Evolutionary conservation across 2,113 vertebrate genomes (phyloP).

Genomic region (Sebastes schlegelii): DNA sequence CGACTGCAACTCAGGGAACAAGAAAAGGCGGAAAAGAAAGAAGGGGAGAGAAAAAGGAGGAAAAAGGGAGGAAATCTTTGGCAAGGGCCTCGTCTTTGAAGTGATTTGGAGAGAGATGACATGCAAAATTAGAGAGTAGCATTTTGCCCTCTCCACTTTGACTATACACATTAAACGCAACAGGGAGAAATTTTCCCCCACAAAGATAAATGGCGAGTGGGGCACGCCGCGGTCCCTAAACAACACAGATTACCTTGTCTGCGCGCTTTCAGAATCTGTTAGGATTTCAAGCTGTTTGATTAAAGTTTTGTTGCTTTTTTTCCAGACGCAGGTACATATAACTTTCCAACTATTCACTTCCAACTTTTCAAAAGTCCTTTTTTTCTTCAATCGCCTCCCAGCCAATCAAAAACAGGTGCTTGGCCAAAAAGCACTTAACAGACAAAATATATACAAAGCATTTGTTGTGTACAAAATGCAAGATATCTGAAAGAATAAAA

Average conservation of each 20-base stretch:
- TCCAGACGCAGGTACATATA: constrained; percentile 63
- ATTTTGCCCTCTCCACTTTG: constrained; percentile 83
- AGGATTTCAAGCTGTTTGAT: constrained; percentile 71
- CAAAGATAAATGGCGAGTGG: constrained; percentile 69
- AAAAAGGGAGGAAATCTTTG: constrained; percentile 80
- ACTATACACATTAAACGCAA: constrained; percentile 83
- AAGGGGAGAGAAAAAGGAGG: constrained; percentile 51
- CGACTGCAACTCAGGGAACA: constrained; percentile 69
- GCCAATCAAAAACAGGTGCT: constrained; percentile 53
- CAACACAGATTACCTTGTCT: constrained; percentile 81
- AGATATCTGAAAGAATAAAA: constrained; percentile 54
- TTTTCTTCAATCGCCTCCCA: constrained; percentile 43
- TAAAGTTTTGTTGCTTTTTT: constrained; percentile 68
- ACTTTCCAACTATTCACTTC: constrained; percentile 69
- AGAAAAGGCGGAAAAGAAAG: constrained; percentile 72
- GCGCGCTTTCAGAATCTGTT: constrained; percentile 70
- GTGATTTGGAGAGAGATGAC: constrained; percentile 88
- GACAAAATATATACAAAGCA: constrained; percentile 53
- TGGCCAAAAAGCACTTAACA: constrained; percentile 56
- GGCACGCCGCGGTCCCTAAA: constrained; percentile 64
- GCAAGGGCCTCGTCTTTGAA: constrained; percentile 84
- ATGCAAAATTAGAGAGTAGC: constrained; percentile 83
- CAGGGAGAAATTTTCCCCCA: constrained; percentile 73
- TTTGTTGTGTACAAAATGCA: constrained; percentile 58
- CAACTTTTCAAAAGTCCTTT: constrained; percentile 73